Evolutionary conservation across 2,113 vertebrate species (phyloP).

Genomic region (Alligator sinensis): DNA sequence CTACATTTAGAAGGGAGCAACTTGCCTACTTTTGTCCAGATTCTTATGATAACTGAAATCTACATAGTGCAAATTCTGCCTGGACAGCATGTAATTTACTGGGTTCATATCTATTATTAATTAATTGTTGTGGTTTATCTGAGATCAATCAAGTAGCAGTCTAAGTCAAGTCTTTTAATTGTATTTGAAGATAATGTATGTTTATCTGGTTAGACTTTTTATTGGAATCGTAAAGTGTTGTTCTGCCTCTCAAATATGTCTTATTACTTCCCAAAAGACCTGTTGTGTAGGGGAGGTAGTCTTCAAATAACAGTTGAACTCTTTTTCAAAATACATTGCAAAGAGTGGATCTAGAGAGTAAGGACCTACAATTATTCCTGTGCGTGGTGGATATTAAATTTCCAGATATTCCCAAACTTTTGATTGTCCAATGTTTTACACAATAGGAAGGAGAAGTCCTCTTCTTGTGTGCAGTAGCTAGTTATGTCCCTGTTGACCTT

Average conservation of each 20-base stretch:
- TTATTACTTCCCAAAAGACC: background rate
- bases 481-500: background rate
- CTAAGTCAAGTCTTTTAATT: background rate
- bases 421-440: background rate
- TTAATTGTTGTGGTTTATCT: background rate
- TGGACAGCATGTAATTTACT: background rate
- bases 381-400: background rate
- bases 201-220: background rate
- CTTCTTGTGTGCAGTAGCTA: background rate
- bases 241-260: background rate
- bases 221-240: background rate
- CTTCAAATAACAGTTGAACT: background rate
- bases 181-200: background rate
- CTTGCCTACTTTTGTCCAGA: background rate
- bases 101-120: background rate
- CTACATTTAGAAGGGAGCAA: background rate
- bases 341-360: background rate
- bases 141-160: background rate
- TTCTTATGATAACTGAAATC: background rate
- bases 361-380: background rate
- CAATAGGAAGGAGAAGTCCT: background rate
- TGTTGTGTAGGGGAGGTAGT: background rate
- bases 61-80: background rate
- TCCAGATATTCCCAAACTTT: background rate
- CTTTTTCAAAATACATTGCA: background rate